phyloP scores from a whole-genome alignment of 2,888 invertebrate genomes.

The Dorcus hopei region DNA sequence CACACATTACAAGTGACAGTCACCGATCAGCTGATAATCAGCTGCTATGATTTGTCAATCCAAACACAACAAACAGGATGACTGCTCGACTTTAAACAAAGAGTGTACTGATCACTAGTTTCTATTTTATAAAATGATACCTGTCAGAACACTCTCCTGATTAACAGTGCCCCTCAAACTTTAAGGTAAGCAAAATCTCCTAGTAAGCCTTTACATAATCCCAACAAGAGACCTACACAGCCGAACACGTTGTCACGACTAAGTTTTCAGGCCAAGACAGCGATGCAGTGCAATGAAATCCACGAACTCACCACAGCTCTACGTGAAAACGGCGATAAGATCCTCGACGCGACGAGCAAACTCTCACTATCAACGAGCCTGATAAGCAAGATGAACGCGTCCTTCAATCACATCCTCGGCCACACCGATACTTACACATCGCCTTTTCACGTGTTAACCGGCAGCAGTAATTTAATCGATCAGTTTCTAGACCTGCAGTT shows the following conservation, averaged over 20 bases:
- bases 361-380: slow-evolving; percentile 55
- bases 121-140: too few relatives aligned
- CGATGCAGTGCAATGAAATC: slow-evolving; percentile 31
- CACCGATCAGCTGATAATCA: too few relatives aligned
- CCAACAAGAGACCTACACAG: too few relatives aligned
- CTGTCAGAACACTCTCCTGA: too few relatives aligned
- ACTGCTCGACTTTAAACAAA: too few relatives aligned
- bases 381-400: slow-evolving; percentile 55
- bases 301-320: slow-evolving; percentile 53
- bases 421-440: slow-evolving; percentile 42
- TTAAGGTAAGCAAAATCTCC: too few relatives aligned
- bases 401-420: slow-evolving; percentile 53
- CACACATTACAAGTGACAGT: too few relatives aligned
- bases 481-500: slow-evolving; percentile 57
- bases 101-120: too few relatives aligned
- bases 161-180: too few relatives aligned
- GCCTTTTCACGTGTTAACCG: slow-evolving; percentile 47
- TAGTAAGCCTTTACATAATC: too few relatives aligned
- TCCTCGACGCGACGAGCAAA: slow-evolving; percentile 57
- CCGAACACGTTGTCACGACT: neutral
- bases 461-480: slow-evolving; percentile 50
- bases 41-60: too few relatives aligned
- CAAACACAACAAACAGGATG: too few relatives aligned
- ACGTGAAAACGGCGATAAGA: slow-evolving; percentile 57
- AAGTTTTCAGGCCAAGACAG: slow-evolving; percentile 3